Evolutionary conservation across 2,113 vertebrate genomes (phyloP).

Genomic region (Argyrosomus japonicus): DNA sequence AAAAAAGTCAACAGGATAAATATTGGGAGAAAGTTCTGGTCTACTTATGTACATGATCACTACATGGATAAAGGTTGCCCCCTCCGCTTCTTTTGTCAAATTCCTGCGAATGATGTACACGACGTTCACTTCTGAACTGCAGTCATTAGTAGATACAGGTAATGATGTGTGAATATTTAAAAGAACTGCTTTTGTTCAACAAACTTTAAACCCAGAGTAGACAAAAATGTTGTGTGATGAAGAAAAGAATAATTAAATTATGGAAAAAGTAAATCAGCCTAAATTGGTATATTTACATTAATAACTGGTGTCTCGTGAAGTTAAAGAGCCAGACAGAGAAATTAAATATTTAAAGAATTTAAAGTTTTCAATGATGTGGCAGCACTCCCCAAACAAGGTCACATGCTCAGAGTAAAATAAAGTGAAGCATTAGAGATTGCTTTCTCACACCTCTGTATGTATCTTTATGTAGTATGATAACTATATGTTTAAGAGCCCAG

Average conservation of each 20-base stretch:
- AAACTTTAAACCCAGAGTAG: not conserved
- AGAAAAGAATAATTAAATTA: not conserved
- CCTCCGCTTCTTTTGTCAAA: conserved; percentile 81
- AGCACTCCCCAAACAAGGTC: not conserved
- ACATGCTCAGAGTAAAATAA: not conserved
- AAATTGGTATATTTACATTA: not conserved
- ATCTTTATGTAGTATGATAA: not conserved
- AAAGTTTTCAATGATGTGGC: conserved; percentile 10
- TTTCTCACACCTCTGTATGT: not conserved
- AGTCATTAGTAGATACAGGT: not conserved
- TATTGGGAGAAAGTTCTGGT: conserved; percentile 70
- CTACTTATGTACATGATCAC: conserved; percentile 81
- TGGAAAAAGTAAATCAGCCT: not conserved
- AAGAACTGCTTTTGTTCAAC: conserved; percentile 3
- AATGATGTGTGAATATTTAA: not conserved
- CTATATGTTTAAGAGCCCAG: not conserved
- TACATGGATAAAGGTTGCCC: conserved; percentile 95
- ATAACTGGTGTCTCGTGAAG: not conserved
- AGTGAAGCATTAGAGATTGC: not conserved
- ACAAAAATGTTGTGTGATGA: conserved; percentile 3
- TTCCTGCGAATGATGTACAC: not conserved
- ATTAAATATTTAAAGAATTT: not conserved
- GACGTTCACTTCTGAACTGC: not conserved
- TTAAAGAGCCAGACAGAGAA: not conserved
- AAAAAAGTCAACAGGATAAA: conserved; percentile 54